Evolutionary conservation across 1,140 invertebrate genomes (phyloP).

Genomic region (Drosophila miranda): DNA sequence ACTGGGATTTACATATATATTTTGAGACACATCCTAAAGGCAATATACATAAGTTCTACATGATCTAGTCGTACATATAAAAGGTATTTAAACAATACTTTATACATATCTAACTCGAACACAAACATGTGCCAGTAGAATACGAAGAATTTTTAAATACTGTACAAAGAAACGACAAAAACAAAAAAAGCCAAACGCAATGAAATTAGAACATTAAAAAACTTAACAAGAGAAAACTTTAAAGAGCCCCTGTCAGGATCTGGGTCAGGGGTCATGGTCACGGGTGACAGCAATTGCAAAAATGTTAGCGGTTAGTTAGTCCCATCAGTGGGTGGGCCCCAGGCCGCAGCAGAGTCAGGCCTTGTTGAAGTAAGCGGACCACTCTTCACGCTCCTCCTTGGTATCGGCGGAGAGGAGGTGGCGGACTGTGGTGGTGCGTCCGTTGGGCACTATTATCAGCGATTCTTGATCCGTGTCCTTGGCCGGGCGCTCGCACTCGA

Average conservation of each 20-base stretch:
- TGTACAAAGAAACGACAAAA: slow-evolving; percentile 38
- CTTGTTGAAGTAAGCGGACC: slow-evolving; percentile 93
- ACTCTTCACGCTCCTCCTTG: slow-evolving; percentile 92
- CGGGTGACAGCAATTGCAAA: slow-evolving; percentile 30
- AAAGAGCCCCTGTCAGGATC: slow-evolving; percentile 24
- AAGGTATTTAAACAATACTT: slow-evolving; percentile 33
- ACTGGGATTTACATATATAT: slow-evolving; percentile 41
- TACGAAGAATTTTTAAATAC: background rate
- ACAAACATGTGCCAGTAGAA: slow-evolving; percentile 17
- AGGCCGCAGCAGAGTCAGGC: slow-evolving; percentile 84
- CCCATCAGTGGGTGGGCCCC: slow-evolving; percentile 64
- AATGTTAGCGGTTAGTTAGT: slow-evolving; percentile 8
- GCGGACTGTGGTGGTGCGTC: slow-evolving; percentile 85
- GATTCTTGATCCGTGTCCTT: slow-evolving; percentile 87
- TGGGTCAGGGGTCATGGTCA: background rate
- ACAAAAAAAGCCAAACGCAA: slow-evolving; percentile 23
- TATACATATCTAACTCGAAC: slow-evolving; percentile 15
- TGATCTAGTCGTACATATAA: background rate
- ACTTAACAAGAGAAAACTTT: slow-evolving; percentile 53
- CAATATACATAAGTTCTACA: too few relatives aligned
- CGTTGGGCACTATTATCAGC: slow-evolving; percentile 85
- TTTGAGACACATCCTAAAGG: slow-evolving; percentile 31
- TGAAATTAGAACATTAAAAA: slow-evolving; percentile 31
- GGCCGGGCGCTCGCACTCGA: slow-evolving; percentile 87
- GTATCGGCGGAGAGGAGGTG: slow-evolving; percentile 92